Evolutionary conservation across 1,140 invertebrate genomes (phyloP).

Genomic region (Atta texana): DNA sequence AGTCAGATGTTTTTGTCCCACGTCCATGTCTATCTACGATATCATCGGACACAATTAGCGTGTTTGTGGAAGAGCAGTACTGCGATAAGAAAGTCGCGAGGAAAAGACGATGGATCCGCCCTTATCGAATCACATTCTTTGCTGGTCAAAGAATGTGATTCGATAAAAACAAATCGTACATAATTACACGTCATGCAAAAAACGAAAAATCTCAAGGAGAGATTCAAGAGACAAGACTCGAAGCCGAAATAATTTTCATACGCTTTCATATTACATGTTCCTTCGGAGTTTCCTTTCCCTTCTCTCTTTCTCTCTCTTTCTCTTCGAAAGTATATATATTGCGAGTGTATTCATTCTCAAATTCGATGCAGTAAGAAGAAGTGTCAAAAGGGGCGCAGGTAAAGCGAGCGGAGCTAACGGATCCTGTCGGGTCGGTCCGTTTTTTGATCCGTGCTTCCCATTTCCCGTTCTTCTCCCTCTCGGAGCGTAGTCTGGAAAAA

Average conservation of each 20-base stretch:
- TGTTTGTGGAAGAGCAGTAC: neutral
- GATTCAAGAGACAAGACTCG: too few species aligned
- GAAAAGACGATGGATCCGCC: neutral
- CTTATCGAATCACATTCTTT: neutral
- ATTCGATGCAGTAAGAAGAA: neutral
- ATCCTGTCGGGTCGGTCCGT: slow-evolving; percentile 1
- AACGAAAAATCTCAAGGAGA: neutral
- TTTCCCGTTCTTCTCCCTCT: neutral
- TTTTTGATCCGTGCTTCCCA: slow-evolving; percentile 25
- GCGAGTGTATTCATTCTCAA: slow-evolving; percentile 14
- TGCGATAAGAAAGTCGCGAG: neutral
- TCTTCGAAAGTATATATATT: neutral
- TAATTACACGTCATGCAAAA: neutral
- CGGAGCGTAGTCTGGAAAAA: neutral
- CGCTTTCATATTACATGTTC: neutral
- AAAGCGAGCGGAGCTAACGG: slow-evolving; percentile 34
- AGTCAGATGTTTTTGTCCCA: neutral
- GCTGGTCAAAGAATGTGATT: neutral
- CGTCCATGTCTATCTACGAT: neutral
- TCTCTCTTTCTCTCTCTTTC: too few species aligned
- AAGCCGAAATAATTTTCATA: too few species aligned
- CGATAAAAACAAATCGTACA: neutral
- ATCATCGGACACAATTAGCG: slow-evolving; percentile 6
- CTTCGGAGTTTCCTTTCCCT: neutral
- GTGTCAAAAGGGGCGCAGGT: slow-evolving; percentile 29